Evolutionary conservation across 2,888 invertebrate genomes (phyloP), one percentile per base, ranked within the genome.

Genomic region (Dryocosmus kuriphilus): DNA sequence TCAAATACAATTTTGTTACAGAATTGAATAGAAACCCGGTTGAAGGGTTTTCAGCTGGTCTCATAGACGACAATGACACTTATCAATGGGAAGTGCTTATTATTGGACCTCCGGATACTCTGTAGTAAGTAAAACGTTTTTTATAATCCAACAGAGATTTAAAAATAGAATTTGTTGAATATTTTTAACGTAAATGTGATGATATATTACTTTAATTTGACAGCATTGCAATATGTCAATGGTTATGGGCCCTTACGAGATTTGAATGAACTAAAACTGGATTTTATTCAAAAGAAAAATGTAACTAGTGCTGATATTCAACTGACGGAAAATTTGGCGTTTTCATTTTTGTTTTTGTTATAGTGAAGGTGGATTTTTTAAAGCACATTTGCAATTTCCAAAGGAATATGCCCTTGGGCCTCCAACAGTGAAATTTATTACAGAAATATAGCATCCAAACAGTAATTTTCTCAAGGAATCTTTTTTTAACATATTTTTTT

Each of bases 31-130:
- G 99, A 94, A 98, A 98, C 94, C 99, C 99, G 92, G 99, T 99
- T 77, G 99, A 99, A 95, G 99, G 99, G 89, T 99, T 99, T 95
- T 99, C 99, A 93, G 99, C 99, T 93, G 99, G 99, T 88, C 95
- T 99, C 88, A 98, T 99, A 93, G 99, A 99, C 94, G 99, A 99
- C 94, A 97, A 98, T 95, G 99, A 99, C 93, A 98, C 99, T 92
- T 99, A 98, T 93, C 96, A 97, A 94, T 99, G 99, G 99, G 99
- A 99, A 95, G 99, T 99, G 88, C 96, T 99, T 89, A 99, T 99
- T 92, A 99, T 99, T 93, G 99, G 99, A 89, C 99, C 99, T 92
- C 98, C 99, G 92, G 99, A 99, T 93, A 99, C 99, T 85, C 94
- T 98, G 89, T 99, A 98, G 98, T 99, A 94, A 96, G 98, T 95